phyloP scores from a whole-genome alignment of 2,113 vertebrate species.

The Ceratotherium simum region DNA sequence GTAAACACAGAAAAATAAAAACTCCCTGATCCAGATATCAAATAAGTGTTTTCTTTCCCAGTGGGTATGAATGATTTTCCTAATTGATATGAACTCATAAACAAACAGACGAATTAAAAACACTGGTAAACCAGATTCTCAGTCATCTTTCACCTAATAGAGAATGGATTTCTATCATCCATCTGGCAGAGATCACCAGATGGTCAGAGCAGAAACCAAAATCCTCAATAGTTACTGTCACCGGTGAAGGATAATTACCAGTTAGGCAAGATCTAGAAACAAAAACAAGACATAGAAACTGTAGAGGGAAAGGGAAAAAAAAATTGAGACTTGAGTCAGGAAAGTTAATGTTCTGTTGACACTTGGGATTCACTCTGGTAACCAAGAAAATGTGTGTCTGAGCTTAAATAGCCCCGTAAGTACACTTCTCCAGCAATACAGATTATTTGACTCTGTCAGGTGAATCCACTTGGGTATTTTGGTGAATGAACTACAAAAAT shows the following conservation, averaged over 20 bases:
- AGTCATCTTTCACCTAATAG: neutral
- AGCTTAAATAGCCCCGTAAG: neutral
- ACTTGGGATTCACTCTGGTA: neutral
- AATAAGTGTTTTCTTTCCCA: neutral
- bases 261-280: neutral
- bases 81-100: neutral
- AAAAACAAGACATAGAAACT: neutral
- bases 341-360: neutral
- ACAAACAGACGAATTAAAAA: neutral
- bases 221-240: neutral
- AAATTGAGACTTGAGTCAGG: neutral
- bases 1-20: neutral
- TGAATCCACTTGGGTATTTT: neutral
- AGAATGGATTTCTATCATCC: neutral
- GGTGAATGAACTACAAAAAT: neutral
- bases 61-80: neutral
- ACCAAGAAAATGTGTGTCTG: neutral
- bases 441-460: neutral
- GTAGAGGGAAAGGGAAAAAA: neutral
- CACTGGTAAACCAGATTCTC: neutral
- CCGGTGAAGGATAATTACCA: neutral
- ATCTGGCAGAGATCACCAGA: neutral
- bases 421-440: neutral
- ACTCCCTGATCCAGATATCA: neutral
- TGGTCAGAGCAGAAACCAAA: neutral